Base-by-base conservation (phyloP, 1,140 invertebrate genomes). In the Dendroctonus ponderosae region DNA sequence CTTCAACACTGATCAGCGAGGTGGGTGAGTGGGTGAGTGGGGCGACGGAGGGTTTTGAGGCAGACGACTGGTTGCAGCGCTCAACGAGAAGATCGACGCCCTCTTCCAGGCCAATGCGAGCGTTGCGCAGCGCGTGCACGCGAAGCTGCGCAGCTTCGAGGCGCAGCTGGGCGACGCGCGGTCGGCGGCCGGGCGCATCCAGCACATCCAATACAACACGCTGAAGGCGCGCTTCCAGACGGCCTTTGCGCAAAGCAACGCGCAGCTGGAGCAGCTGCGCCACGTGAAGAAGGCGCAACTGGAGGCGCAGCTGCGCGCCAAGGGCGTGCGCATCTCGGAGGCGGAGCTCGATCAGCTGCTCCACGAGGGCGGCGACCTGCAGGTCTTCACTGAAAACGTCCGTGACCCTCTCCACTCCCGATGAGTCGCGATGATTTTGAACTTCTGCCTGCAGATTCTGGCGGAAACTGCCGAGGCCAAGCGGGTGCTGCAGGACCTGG, bases 391-490 rank as follows among this genome's bases (percentile, higher is more conserved):
- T 14, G 76, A 76, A 49, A 77, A 77, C 69, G 75, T 77, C 70
- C 40, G 38, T 38, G 2, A 71, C 64, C 67, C 57, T 50, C 52
- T 58, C 51, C 46, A 53, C 7, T 60, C 15, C 67, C 3, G 3
- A 70, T 64, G 41, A 46, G 41, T 70, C 58, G 15, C 53, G 62
- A 46, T 52, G 57, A 62, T 67, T 72, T 59, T 51, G 40, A 50
- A 62, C 15, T 38, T 37, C 74, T 67, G 65, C 82, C 1, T 51
- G 3, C 38, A 94, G 86, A 89, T 93, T 79, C 85, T 91, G 71
- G 86, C 87, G 73, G 90, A 95, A 74, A 93, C 91, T 41, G 86
- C 86, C 74, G 83, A 88, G 80, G 91, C 91, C n/a, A 87, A 86
- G 77, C 86, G 88, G 76, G 87, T 88, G 68, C 80, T 96, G 72